Evolutionary conservation across 2,888 invertebrate genomes (phyloP), one percentile per base, ranked within the genome.

Genomic region (Halictus ligatus): DNA sequence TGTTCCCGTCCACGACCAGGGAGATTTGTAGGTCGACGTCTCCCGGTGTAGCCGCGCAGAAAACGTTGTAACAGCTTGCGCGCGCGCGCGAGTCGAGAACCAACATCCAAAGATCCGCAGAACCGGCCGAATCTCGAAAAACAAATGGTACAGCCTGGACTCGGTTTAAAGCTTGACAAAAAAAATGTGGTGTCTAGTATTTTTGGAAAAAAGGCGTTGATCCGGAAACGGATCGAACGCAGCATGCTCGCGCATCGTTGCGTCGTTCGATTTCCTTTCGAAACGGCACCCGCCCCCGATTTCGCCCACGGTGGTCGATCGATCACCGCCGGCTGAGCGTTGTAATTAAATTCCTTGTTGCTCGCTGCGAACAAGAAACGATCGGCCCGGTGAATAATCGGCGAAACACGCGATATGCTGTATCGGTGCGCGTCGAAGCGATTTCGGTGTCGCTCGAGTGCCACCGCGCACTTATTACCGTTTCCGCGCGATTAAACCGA

Each of bases 1-100:
- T 88, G 91, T 91, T 92, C 90, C 82, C 90, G 84, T 87, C 89
- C 83, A 46, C 84, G 93, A 90, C 91, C n/a, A n/a, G 92, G 94
- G 89, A 91, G 93, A 94, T 94, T 92, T 91, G 89, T 89, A 77
- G 89, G 71, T 78, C 83, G 84, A 54, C 69, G 73, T 58, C 46
- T 69, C 69, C 40, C 67, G 67, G 43, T 21, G 69, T 69, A 40
- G 21, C 69, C 40, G n/a, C 40, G 21, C 40, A 69, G 80, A 75
- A 88, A 90, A 90, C 29, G 29, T 64, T 64, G n/a, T 54, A n/a
- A 54, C 54, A 54, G n/a, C 54, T 54, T 54, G 54, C n/a, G 8
- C 50, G 54, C n/a, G 8, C 50, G 7, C 50, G 8, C 50, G 50
- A 21, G 54, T n/a, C 3, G n/a, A 54, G 8, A 21, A 54, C 50